A percentile compares a stretch with the other conserved stretches of the same genome.
phyloP scores from a whole-genome alignment of 1,140 invertebrate genomes.

The Pseudoatta argentina region DNA sequence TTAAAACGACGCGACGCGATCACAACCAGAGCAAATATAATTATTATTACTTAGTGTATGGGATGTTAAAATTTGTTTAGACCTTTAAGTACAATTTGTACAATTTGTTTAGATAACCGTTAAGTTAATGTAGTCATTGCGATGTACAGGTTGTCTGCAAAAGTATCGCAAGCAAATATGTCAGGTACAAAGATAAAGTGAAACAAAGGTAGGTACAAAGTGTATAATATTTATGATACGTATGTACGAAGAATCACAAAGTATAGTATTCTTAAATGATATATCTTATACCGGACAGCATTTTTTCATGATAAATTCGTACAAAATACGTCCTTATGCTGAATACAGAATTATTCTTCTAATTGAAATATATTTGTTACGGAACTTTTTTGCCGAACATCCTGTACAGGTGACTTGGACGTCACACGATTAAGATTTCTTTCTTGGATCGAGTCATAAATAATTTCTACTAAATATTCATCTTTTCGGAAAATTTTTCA shows the following conservation, averaged over 20 bases:
- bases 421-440: constrained; percentile 63
- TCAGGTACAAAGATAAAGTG: constrained; percentile 73
- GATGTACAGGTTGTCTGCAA: constrained; percentile 77
- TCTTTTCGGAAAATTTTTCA: background rate
- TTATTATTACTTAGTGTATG: constrained; percentile 71
- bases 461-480: background rate
- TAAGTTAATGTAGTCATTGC: constrained; percentile 70
- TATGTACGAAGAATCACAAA: constrained; percentile 66
- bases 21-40: constrained; percentile 77
- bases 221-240: constrained; percentile 73
- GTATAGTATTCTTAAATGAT: constrained; percentile 70
- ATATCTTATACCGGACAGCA: constrained; percentile 50
- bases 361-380: constrained; percentile 72
- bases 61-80: constrained; percentile 72
- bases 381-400: constrained; percentile 77
- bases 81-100: constrained; percentile 67
- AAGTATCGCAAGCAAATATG: constrained; percentile 76
- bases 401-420: constrained; percentile 77
- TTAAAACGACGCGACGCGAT: constrained; percentile 70
- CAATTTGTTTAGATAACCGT: constrained; percentile 69
- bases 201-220: constrained; percentile 74
- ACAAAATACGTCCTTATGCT: constrained; percentile 14
- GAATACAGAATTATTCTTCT: constrained; percentile 23
- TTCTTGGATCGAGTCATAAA: constrained; percentile 22
- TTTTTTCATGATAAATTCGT: constrained; percentile 43